These are phyloP conservation scores for Neria commutata DNA, from an alignment of 2,888 invertebrate genomes.

Conservation along the genomic window DNA sequence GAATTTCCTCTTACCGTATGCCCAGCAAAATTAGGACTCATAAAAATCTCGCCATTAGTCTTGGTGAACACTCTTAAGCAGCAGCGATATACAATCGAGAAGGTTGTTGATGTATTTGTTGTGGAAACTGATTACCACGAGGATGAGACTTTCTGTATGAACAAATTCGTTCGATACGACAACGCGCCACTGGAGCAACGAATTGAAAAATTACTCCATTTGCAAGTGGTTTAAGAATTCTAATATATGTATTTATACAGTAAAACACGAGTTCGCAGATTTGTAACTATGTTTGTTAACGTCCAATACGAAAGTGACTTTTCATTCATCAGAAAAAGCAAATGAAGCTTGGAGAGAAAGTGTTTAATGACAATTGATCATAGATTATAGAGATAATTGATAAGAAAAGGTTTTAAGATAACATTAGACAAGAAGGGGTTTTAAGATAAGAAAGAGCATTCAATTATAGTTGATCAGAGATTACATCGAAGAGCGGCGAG, in stretches of 20 bases:
- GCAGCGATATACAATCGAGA: constrained; percentile 90
- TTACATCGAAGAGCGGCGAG: too few species aligned
- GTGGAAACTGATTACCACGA: constrained; percentile 64
- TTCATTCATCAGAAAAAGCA: too few species aligned
- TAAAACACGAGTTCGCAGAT: too few species aligned
- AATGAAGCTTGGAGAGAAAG: too few species aligned
- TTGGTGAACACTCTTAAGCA: constrained; percentile 85
- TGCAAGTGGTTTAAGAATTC: constrained; percentile 47
- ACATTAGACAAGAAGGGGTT: too few species aligned
- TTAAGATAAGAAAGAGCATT: too few species aligned
- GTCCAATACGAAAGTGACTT: too few species aligned
- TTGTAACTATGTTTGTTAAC: too few species aligned
- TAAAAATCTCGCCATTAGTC: constrained; percentile 85
- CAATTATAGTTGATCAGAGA: too few species aligned
- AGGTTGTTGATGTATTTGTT: constrained; percentile 91
- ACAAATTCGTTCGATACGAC: constrained; percentile 60
- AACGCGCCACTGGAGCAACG: constrained; percentile 37
- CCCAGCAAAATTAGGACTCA: constrained; percentile 81
- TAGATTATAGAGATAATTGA: too few species aligned
- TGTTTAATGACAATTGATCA: too few species aligned
- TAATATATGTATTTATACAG: not conserved
- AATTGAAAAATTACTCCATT: constrained; percentile 42
- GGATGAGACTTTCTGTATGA: constrained; percentile 57
- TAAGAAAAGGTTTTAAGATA: too few species aligned
- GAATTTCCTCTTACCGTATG: constrained; percentile 79